Evolutionary conservation across 2,888 invertebrate species (phyloP).

Genomic region (Rhingia rostrata): DNA sequence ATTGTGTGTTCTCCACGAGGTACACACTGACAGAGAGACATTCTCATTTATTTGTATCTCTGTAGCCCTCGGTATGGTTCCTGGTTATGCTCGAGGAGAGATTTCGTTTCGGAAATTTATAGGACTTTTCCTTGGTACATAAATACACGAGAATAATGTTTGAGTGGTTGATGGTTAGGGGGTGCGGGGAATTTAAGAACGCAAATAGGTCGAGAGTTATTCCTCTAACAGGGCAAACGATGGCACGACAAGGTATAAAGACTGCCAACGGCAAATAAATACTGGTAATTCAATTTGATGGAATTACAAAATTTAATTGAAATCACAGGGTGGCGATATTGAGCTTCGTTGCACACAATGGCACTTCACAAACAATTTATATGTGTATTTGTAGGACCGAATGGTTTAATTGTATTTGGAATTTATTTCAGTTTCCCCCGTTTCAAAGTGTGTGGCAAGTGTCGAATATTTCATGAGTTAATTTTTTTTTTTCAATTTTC

Average conservation of each 20-base stretch:
- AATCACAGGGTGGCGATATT: constrained; percentile 58
- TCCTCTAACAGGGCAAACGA: constrained; percentile 11
- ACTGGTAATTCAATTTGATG: constrained; percentile 74
- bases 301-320: constrained; percentile 74
- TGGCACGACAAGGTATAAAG: constrained; percentile 25
- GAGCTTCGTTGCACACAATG: constrained; percentile 4
- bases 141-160: constrained; percentile 29
- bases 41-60: constrained; percentile 60
- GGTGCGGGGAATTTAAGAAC: neutral
- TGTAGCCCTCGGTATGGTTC: constrained; percentile 39
- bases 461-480: constrained; percentile 32
- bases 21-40: constrained; percentile 35
- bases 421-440: constrained; percentile 49
- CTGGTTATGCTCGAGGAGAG: constrained; percentile 28
- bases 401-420: constrained; percentile 68
- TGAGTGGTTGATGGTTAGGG: neutral
- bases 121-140: constrained; percentile 29
- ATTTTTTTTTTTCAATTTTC: neutral
- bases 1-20: constrained; percentile 58
- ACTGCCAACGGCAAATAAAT: constrained; percentile 58
- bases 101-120: constrained; percentile 67
- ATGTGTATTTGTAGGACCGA: constrained; percentile 21
- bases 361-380: constrained; percentile 26
- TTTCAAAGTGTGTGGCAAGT: constrained; percentile 18
- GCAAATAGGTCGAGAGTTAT: constrained; percentile 36